Evolutionary conservation across 2,888 invertebrate genomes (phyloP).

Genomic region (Anagyrus pseudococci): DNA sequence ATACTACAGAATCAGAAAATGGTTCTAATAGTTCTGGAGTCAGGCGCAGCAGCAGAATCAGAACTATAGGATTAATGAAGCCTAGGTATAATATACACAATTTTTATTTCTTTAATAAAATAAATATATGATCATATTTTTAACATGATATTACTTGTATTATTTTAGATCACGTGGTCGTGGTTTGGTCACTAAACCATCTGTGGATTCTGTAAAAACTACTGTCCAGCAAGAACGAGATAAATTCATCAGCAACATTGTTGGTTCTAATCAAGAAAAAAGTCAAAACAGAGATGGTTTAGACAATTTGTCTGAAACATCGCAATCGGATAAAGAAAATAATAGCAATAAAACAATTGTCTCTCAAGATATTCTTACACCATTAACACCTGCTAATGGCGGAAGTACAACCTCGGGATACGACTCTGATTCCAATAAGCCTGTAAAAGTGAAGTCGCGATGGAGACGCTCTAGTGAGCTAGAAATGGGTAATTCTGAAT

Average conservation of each 20-base stretch:
- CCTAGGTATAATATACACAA: conserved; percentile 62
- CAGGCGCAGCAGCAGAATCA: conserved; percentile 77
- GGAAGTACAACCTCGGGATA: conserved; percentile 49
- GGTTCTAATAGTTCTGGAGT: conserved; percentile 64
- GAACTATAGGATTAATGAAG: conserved; percentile 75
- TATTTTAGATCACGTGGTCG: conserved; percentile 54
- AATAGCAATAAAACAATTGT: conserved; percentile 45
- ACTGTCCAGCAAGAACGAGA: conserved; percentile 48
- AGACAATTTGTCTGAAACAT: conserved; percentile 53
- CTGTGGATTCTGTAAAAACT: conserved; percentile 48
- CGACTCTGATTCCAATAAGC: conserved; percentile 65
- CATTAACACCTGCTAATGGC: conserved; percentile 44
- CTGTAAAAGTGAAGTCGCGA: conserved; percentile 80
- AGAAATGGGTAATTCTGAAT: conserved; percentile 66
- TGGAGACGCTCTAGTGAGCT: conserved; percentile 80
- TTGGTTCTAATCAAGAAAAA: no score
- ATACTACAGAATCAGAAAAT: conserved; percentile 59
- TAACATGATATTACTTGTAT: no score
- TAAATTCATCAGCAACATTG: conserved; percentile 43
- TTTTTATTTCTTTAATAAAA: not conserved
- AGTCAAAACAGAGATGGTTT: conserved; percentile 44
- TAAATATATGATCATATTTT: not conserved
- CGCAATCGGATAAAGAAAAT: conserved; percentile 55
- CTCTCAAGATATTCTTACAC: conserved; percentile 43
- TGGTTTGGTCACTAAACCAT: conserved; percentile 56